Evolutionary conservation across 2,888 invertebrate genomes (phyloP), one percentile per base, ranked within the genome.

Genomic region (Hesperia comma): DNA sequence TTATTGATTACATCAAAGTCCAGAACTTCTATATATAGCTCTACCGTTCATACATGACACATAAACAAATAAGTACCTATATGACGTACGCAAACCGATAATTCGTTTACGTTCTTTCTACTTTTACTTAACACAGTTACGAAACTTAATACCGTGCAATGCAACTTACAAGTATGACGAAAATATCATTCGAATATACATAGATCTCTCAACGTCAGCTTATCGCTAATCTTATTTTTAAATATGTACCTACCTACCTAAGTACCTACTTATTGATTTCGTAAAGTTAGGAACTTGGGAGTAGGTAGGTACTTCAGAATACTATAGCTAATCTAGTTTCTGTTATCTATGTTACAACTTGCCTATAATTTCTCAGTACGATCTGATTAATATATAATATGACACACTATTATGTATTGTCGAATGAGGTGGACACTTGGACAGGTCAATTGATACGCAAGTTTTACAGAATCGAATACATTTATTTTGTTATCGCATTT

Each of bases 191-290:
- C 55, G 46, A 19, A 33, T 33, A 56, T n/a, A n/a, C n/a, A n/a
- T 46, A 55, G 55, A 63, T 43, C 54, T 46, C 41, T 60, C 46
- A 60, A 46, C 55, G 46, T 37, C 56, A 63, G 37, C 33, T 63
- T 63, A 63, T 63, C 63, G 46, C 15, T 41, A 33, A 64, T 58
- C 64, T 64, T 58, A 26, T 57, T 57, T 37, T 40, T 57, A 57
- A 33, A 33, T 56, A 21, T 32, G 51, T 57, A 43, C 40, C n/a
- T n/a, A n/a, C n/a, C n/a, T n/a, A n/a, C n/a, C n/a, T 57, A 57
- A 33, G 14, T 56, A 26, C 14, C 40, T 57, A 46, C 40, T 56
- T 56, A 57, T 64, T 57, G 49, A 56, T 63, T 63, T 63, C 56
- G 46, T 21, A 63, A 56, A 56, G n/a, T 46, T 32, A 32, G 15